phyloP scores from a whole-genome alignment of 2,113 vertebrate species.

The Pseudonaja textilis region DNA sequence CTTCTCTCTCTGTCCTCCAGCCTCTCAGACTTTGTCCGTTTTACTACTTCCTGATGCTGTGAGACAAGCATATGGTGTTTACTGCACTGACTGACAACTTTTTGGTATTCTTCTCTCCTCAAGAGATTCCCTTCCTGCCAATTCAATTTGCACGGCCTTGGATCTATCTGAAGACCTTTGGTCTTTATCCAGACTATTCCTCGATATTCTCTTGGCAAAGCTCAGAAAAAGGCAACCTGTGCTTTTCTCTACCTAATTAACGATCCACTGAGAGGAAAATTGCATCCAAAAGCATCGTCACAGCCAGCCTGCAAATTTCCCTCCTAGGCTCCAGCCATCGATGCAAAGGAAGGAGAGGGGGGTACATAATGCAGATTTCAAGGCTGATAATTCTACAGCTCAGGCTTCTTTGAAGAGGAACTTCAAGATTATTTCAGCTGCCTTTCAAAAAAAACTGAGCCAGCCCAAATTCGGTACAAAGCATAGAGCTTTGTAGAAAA shows the following conservation, averaged over 20 bases:
- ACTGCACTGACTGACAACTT: conserved; percentile 59
- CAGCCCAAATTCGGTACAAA: conserved; percentile 37
- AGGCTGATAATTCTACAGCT: neutral
- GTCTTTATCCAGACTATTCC: conserved; percentile 57
- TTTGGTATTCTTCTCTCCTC: conserved; percentile 59
- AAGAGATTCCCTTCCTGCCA: conserved; percentile 63
- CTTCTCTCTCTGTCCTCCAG: conserved; percentile 23
- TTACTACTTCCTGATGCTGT: conserved; percentile 51
- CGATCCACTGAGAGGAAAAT: conserved; percentile 33
- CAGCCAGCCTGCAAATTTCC: neutral
- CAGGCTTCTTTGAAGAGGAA: neutral
- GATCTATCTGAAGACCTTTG: conserved; percentile 63
- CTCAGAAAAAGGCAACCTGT: conserved; percentile 39
- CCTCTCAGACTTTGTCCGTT: conserved; percentile 56
- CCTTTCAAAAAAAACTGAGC: neutral
- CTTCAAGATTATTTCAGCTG: neutral
- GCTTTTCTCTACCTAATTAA: conserved; percentile 35
- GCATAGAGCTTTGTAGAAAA: conserved; percentile 24
- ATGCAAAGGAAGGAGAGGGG: neutral
- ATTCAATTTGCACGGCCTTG: conserved; percentile 70
- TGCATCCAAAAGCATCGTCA: conserved; percentile 4
- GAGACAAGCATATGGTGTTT: conserved; percentile 68
- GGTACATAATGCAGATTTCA: fast-evolving
- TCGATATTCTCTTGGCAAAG: conserved; percentile 55
- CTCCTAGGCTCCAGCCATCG: conserved; percentile 13